These are phyloP conservation scores for Drosophila yooni DNA, from an alignment of 2,888 invertebrate genomes.

Conservation along the genomic window DNA sequence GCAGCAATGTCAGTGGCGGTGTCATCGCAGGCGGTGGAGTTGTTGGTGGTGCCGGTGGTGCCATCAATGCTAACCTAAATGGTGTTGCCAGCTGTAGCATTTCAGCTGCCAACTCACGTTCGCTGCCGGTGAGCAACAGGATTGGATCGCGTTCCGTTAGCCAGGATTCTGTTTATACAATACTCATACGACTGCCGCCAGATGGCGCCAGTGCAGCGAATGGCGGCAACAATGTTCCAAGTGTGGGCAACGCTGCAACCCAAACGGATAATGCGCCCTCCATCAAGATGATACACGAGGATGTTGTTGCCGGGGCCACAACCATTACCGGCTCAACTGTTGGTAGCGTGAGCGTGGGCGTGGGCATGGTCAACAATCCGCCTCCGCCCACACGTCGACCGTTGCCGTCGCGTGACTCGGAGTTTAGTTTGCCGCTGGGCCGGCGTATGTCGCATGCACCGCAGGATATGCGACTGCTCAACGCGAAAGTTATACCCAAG, in stretches of 20 bases:
- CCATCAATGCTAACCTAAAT: not conserved
- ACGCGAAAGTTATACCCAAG: slow-evolving; percentile 94
- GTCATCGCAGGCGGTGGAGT: not conserved
- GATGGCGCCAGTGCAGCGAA: slow-evolving; percentile 84
- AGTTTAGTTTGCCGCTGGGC: slow-evolving; percentile 86
- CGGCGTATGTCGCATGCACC: slow-evolving; percentile 84
- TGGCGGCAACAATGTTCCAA: slow-evolving; percentile 52
- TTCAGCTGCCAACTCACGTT: slow-evolving; percentile 85
- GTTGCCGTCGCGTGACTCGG: slow-evolving; percentile 87
- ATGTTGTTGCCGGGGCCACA: slow-evolving; percentile 84
- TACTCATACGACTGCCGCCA: slow-evolving; percentile 93
- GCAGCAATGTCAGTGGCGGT: slow-evolving; percentile 12
- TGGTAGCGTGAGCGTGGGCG: slow-evolving; percentile 3
- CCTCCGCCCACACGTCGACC: slow-evolving; percentile 84
- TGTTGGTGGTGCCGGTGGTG: not conserved
- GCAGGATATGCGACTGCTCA: slow-evolving; percentile 90
- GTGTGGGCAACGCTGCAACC: slow-evolving; percentile 17
- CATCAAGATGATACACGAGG: slow-evolving; percentile 95
- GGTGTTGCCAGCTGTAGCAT: slow-evolving; percentile 2
- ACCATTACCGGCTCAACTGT: not conserved
- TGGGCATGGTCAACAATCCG: slow-evolving; percentile 32
- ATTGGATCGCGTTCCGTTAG: slow-evolving; percentile 87
- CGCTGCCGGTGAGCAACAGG: slow-evolving; percentile 88
- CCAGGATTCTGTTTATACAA: slow-evolving; percentile 94
- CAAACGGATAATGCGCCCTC: slow-evolving; percentile 87